Evolutionary conservation across 2,113 vertebrate species (phyloP), one percentile per base, ranked within the genome.

Genomic region (Epinephelus fuscoguttatus): DNA sequence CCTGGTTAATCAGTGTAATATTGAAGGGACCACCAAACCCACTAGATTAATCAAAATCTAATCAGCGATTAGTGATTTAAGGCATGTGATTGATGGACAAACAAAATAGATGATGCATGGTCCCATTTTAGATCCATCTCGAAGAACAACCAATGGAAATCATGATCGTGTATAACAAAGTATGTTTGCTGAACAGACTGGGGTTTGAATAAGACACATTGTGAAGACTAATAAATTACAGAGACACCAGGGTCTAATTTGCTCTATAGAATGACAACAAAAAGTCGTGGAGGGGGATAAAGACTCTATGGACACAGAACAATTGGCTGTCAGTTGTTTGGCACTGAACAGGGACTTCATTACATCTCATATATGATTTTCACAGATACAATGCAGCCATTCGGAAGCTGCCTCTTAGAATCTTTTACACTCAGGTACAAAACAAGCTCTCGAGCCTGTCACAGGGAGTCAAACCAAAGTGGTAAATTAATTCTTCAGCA

Each of bases 401-500:
- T 78, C 42, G 77, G 9, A 30, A 37, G 60, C 42, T 74, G 4
- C 27, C 55, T 73, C 86, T 79, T 66, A 45, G 37, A 56, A n/a
- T 59, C 7, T 56, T 83, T 88, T 71, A 81, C 72, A 68, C 50
- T 68, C 18, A 52, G 59, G 85, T 62, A 49, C 75, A 84, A 77
- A 78, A 68, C 27, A 70, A 71, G 70, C 78, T 88, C 75, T 66
- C 71, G 52, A 52, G 45, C 33, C 74, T 91, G 78, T 92, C 89
- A 83, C 59, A 52, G 37, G 57, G 57, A 85, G 72, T 60, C 53
- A 70, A 84, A 87, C 66, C 50, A 79, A 84, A 88, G 75, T 75
- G 62, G 64, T 69, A 75, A 86, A 93, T 90, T 78, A 84, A 87
- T 87, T 86, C 57, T 88, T 76, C 75, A 74, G 40, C 84, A 82